Base-by-base conservation (phyloP, 2,113 vertebrate genomes). In the Menura novaehollandiae region DNA sequence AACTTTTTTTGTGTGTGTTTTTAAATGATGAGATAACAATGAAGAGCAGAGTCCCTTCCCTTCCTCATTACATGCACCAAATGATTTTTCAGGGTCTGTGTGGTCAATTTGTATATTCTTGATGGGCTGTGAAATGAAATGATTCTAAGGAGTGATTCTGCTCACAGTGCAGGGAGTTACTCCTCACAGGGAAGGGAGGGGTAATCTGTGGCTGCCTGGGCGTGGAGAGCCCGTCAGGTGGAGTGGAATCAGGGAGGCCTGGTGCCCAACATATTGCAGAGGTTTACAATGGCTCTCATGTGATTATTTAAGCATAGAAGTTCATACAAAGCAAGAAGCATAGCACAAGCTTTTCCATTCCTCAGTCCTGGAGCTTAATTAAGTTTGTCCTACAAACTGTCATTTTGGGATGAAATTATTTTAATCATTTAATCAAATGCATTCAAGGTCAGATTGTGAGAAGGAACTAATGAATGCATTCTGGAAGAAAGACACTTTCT, bases 361-460 rank as follows among this genome's bases (percentile, higher is more conserved):
- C 67, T 84, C 37, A 16, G 1, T 74, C 46, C 20, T 8, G 2
- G 47, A 59, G 51, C 28, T 97, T 81, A 64, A 49, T 91, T 71
- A 81, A 87, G 1, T 63, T 95, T 91, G 78, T 86, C 72, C 69
- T 75, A 44, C 66, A 76, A 80, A 68, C 80, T 77, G 56, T 51
- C 7, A 3, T 85, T 93, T 92, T 33, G 37, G 55, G 62, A 39
- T 84, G 44, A 74, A 89, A 84, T 84, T 51, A 77, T 94, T 93
- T 84, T 72, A 81, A 85, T 91, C 32, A 74, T 79, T 91, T 92
- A 95, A 88, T 86, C 59, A 88, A 89, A 86, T 76, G 33, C 3
- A 8, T 94, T 94, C 55, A 93, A 95, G 78, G 52, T 91, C 80
- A 89, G 76, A 47, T 37, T 56, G 55, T 55, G 59, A 93, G 59